phyloP scores from a whole-genome alignment of 2,113 vertebrate species.

The Stictonetta naevosa region DNA sequence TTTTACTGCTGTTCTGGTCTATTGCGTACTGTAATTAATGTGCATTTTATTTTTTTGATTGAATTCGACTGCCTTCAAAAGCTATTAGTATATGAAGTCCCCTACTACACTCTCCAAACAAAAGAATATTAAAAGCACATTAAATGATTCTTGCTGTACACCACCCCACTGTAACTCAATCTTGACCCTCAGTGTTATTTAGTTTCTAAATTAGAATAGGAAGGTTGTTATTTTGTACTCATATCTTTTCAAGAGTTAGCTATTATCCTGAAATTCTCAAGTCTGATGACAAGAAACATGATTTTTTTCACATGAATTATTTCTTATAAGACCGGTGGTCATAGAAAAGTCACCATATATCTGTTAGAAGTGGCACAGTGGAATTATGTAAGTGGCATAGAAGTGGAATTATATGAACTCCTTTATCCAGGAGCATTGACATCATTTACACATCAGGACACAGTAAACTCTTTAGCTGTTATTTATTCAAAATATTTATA shows the following conservation, averaged over 20 bases:
- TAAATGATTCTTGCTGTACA: neutral
- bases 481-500: neutral
- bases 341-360: neutral
- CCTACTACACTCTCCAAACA: neutral
- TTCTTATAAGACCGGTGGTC: neutral
- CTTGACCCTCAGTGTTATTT: neutral
- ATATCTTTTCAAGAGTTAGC: neutral
- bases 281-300: neutral
- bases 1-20: slow-evolving; percentile 23
- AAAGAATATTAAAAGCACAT: neutral
- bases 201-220: neutral
- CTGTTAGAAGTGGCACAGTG: neutral
- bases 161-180: neutral
- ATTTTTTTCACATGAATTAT: neutral
- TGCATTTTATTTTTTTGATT: neutral
- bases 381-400: no score
- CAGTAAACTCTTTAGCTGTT: neutral
- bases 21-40: slow-evolving; percentile 9
- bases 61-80: neutral
- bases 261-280: neutral
- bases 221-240: neutral
- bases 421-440: neutral
- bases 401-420: neutral
- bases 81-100: neutral
- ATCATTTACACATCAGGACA: neutral